These are phyloP conservation scores for Coreoperca whiteheadi DNA, from an alignment of 2,113 vertebrate genomes.

Conservation along the genomic window DNA sequence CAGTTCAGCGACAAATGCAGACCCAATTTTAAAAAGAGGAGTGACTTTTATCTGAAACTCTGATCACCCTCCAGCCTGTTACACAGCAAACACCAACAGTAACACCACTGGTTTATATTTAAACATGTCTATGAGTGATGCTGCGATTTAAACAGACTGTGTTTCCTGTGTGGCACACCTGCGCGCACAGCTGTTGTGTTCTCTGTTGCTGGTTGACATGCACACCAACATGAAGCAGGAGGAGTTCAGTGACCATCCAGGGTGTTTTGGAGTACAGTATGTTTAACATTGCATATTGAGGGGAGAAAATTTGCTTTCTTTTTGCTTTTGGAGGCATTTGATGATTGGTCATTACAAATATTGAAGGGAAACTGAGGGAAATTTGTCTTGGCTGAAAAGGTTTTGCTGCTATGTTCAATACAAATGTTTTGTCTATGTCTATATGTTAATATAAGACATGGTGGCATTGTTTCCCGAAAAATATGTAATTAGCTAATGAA, in stretches of 20 bases:
- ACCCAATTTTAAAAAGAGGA: not conserved
- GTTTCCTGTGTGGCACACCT: not conserved
- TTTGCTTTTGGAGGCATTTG: not conserved
- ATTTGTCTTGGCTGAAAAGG: too few relatives aligned
- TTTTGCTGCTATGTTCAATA: too few relatives aligned
- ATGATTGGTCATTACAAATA: not conserved
- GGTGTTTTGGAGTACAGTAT: too few relatives aligned
- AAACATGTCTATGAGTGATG: not conserved
- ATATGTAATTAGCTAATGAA: too few relatives aligned
- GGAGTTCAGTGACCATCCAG: not conserved
- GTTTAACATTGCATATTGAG: not conserved
- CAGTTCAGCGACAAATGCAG: conserved; percentile 10
- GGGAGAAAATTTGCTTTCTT: not conserved
- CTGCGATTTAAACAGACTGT: not conserved
- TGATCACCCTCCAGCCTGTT: conserved; percentile 18
- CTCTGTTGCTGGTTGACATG: not conserved
- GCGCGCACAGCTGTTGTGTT: not conserved
- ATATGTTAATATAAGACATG: too few relatives aligned
- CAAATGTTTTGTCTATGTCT: too few relatives aligned
- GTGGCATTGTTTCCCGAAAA: too few relatives aligned
- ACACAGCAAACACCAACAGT: not conserved
- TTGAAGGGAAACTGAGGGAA: not conserved
- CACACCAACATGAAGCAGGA: not conserved
- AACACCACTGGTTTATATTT: not conserved
- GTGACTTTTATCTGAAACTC: conserved; percentile 1